Evolutionary conservation across 1,140 invertebrate species (phyloP), one percentile per base, ranked within the genome.

Genomic region (Argopecten irradians): DNA sequence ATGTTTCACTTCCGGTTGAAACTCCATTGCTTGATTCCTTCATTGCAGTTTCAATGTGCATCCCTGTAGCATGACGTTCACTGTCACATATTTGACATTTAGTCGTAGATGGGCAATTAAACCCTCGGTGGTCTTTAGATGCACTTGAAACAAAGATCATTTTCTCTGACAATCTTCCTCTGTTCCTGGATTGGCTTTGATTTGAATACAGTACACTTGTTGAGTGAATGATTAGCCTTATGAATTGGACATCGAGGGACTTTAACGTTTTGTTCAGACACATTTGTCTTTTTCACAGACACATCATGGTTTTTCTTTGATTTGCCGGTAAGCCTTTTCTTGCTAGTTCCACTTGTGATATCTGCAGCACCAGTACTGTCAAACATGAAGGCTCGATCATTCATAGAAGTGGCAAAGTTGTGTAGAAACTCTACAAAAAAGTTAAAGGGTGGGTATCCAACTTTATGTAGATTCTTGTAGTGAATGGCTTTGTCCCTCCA

Each of bases 401-500:
- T 89, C 82, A 86, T 34, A 8, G 13, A 32, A 2, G 28, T 7
- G 0, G 87, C 87, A 9, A 87, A n/a, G 9, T 33, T 19, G 22
- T 84, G 88, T n/a, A 89, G 32, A 71, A 89, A 89, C 5, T 82
- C 33, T n/a, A 28, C 85, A 87, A 91, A 91, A 11, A 43, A 16
- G 43, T 3, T 9, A 82, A 86, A 88, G 3, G 86, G 90, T 1
- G 90, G 90, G 82, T 82, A 91, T 28, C 55, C n/a, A 19, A 86
- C 89, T 19, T 34, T 35, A 82, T 91, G 83, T 9, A 33, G 35
- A 11, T 71, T 1, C 34, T 91, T 91, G 87, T 89, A 91, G 14
- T 39, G 85, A 1, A 86, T 55, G 7, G 89, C 90, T 32, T 85
- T 41, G 33, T 1, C 16, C 0, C 28, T 90, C 91, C 91, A 92